A percentile compares a stretch with the other conserved stretches of the same genome.
Evolutionary conservation across 2,113 vertebrate genomes (phyloP).

Genomic region (Fulica atra): DNA sequence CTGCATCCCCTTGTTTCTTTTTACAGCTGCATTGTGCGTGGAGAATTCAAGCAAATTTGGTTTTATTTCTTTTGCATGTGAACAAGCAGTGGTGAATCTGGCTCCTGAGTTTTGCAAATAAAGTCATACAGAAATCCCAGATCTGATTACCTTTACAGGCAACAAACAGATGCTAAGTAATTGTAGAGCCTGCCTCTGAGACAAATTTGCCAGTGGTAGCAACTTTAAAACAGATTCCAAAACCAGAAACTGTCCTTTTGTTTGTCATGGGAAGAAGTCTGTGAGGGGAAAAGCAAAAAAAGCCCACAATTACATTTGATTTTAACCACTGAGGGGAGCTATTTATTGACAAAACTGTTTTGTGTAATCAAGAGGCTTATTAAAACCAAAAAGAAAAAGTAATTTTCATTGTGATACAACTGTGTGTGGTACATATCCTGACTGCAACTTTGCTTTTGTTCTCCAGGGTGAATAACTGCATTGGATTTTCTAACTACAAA

Average conservation of each 20-base stretch:
- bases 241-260: fast-evolving
- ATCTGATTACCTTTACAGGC: background rate
- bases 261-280: background rate
- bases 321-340: background rate
- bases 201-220: background rate
- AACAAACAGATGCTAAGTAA: background rate
- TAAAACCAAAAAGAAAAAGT: fast-evolving
- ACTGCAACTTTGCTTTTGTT: conserved; percentile 64
- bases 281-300: background rate
- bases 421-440: background rate
- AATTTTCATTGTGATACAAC: background rate
- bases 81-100: background rate
- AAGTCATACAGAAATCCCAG: background rate
- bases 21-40: background rate
- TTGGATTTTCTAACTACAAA: conserved; percentile 99
- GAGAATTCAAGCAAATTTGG: background rate
- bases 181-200: background rate
- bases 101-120: background rate
- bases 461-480: conserved; percentile 97
- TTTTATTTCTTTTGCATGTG: background rate
- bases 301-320: background rate
- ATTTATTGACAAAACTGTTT: fast-evolving
- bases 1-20: background rate
- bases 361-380: no score
- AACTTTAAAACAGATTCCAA: background rate